A percentile compares a stretch with the other conserved stretches of the same genome.
Conservation (phyloP, 2,113 vertebrate genomes). For the Motacilla alba region DNA sequence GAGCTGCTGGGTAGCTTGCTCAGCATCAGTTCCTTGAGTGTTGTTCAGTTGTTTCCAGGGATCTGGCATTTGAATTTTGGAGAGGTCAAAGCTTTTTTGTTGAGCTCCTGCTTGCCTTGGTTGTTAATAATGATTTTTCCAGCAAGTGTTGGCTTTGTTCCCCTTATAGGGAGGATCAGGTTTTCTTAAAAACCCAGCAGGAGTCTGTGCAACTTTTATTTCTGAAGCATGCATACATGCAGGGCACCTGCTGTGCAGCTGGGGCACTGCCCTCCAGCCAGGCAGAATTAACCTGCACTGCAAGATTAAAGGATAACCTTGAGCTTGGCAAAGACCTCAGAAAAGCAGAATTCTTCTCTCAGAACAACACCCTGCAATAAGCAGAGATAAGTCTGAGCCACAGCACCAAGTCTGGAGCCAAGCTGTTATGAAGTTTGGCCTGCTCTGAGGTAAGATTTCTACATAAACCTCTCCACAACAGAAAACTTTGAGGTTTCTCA, state of each 20-base stretch:
- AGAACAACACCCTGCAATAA: background rate
- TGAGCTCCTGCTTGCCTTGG: background rate
- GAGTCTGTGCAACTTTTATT: background rate
- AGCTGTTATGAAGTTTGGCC: background rate
- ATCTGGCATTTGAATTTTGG: background rate
- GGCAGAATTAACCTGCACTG: background rate
- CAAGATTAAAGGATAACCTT: background rate
- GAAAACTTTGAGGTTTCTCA: background rate
- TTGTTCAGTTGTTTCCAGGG: background rate
- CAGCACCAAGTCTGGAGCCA: background rate
- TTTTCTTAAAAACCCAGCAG: background rate
- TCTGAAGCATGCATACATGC: background rate
- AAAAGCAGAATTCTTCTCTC: background rate
- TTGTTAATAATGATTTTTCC: background rate
- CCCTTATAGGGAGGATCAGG: background rate
- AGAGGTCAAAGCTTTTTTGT: background rate
- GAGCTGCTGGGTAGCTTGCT: background rate
- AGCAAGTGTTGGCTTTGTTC: background rate
- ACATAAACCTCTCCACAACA: background rate
- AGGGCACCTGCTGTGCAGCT: background rate
- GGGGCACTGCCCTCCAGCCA: background rate
- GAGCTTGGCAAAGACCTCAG: rapidly evolving
- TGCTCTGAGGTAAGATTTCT: background rate
- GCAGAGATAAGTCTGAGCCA: background rate
- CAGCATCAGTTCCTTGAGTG: background rate